Percentiles rank a stretch among this genome's conserved stretches.
Evolutionary conservation across 2,113 vertebrate species (phyloP).

Genomic region (Talpa occidentalis): DNA sequence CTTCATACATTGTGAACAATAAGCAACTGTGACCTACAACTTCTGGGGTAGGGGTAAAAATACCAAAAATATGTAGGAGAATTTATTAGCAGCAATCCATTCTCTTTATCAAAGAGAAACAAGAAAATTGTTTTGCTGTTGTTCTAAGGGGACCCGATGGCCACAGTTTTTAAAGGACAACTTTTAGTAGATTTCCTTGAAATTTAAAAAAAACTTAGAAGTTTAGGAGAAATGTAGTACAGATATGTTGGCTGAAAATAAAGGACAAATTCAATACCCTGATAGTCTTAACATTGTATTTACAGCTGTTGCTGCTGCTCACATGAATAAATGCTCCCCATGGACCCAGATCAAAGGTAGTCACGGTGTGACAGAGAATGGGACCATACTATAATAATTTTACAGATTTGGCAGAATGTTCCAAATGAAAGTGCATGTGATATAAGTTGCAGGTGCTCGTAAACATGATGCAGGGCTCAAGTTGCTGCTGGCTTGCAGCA

Average conservation of each 20-base stretch:
- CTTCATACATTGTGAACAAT: neutral
- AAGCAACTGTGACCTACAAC: conserved; percentile 43
- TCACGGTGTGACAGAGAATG: conserved; percentile 74
- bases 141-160: conserved; percentile 8
- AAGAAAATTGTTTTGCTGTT: neutral
- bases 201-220: conserved; percentile 81
- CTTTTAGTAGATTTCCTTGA: conserved; percentile 78
- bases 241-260: conserved; percentile 78
- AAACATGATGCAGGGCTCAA: conserved; percentile 65
- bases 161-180: conserved; percentile 66
- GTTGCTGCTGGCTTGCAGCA: conserved; percentile 11
- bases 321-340: conserved; percentile 83
- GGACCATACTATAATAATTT: conserved; percentile 82
- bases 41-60: conserved; percentile 29
- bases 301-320: conserved; percentile 85
- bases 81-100: conserved; percentile 67
- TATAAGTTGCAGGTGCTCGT: conserved; percentile 84
- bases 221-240: conserved; percentile 58
- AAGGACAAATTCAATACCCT: conserved; percentile 83
- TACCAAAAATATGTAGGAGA: neutral
- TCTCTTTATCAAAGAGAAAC: conserved; percentile 64
- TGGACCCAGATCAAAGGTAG: conserved; percentile 84
- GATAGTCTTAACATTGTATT: conserved; percentile 84
- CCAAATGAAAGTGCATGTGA: conserved; percentile 77
- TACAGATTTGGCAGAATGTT: conserved; percentile 84